Evolutionary conservation across 2,888 invertebrate species (phyloP).

Genomic region (Chrysolina oricalcia): DNA sequence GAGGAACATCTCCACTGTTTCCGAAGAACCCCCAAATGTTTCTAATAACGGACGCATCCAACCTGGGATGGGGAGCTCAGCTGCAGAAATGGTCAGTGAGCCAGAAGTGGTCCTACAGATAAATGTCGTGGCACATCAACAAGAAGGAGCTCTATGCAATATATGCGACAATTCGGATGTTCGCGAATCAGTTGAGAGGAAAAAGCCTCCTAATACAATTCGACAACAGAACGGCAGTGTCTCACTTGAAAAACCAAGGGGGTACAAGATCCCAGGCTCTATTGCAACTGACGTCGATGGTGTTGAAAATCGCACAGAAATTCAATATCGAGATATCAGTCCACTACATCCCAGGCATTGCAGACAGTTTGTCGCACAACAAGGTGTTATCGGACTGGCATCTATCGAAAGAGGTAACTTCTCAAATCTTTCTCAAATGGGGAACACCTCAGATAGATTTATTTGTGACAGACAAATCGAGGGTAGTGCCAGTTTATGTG

Average conservation of each 20-base stretch:
- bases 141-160: neutral
- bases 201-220: slow-evolving; percentile 45
- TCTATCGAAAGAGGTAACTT: slow-evolving; percentile 41
- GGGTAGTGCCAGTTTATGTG: slow-evolving; percentile 46
- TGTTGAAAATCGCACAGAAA: neutral
- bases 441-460: slow-evolving; percentile 51
- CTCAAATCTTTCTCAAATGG: slow-evolving; percentile 32
- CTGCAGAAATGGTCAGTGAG: neutral
- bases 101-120: no score
- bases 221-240: slow-evolving; percentile 52
- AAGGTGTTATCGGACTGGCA: slow-evolving; percentile 55
- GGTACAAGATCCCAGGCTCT: slow-evolving; percentile 41
- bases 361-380: slow-evolving; percentile 50
- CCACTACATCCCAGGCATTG: slow-evolving; percentile 50
- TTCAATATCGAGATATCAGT: slow-evolving; percentile 30
- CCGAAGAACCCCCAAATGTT: neutral
- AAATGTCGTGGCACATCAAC: neutral
- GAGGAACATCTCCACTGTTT: neutral
- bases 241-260: slow-evolving; percentile 50
- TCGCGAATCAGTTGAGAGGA: slow-evolving; percentile 1
- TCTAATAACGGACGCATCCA: neutral
- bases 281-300: slow-evolving; percentile 9
- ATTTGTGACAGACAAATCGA: slow-evolving; percentile 47
- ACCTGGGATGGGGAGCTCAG: neutral
- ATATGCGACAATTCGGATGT: slow-evolving; percentile 21